A percentile compares a stretch with the other conserved stretches of the same genome.
These are phyloP conservation scores for Eurytoma adleriae DNA, from an alignment of 2,888 invertebrate genomes.

Conservation along the genomic window DNA sequence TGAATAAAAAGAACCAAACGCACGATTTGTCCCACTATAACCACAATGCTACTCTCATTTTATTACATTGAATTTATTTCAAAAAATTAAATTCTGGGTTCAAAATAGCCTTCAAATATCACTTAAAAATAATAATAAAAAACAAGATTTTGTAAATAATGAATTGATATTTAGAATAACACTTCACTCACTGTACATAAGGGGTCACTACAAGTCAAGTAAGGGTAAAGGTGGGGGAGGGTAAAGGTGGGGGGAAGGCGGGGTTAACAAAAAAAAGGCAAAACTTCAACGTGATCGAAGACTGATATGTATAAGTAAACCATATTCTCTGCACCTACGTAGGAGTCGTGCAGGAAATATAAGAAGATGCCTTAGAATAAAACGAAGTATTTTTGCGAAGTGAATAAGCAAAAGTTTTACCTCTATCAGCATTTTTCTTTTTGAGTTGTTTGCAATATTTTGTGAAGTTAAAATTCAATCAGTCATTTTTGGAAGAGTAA, in stretches of 20 bases:
- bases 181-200: conserved; percentile 4
- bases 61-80: not conserved
- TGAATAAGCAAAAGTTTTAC: too few species aligned
- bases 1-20: too few species aligned
- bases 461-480: too few species aligned
- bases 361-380: not conserved
- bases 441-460: too few species aligned
- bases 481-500: too few species aligned
- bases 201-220: conserved; percentile 31
- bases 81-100: not conserved
- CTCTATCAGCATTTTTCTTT: too few species aligned
- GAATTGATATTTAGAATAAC: not conserved
- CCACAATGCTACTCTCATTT: too few species aligned
- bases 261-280: conserved; percentile 25
- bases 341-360: not conserved
- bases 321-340: too few species aligned
- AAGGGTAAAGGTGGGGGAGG: not conserved
- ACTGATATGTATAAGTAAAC: conserved; percentile 14
- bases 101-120: not conserved
- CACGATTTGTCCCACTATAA: too few species aligned
- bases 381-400: not conserved
- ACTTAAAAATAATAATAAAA: not conserved
- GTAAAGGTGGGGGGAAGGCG: conserved; percentile 25
- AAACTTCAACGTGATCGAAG: conserved; percentile 3
- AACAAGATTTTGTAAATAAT: not conserved